Percentiles rank a stretch among this genome's conserved stretches.
These are phyloP conservation scores for Xiphophorus birchmanni DNA, from an alignment of 2,797 vertebrate species.

Conservation along the genomic window DNA sequence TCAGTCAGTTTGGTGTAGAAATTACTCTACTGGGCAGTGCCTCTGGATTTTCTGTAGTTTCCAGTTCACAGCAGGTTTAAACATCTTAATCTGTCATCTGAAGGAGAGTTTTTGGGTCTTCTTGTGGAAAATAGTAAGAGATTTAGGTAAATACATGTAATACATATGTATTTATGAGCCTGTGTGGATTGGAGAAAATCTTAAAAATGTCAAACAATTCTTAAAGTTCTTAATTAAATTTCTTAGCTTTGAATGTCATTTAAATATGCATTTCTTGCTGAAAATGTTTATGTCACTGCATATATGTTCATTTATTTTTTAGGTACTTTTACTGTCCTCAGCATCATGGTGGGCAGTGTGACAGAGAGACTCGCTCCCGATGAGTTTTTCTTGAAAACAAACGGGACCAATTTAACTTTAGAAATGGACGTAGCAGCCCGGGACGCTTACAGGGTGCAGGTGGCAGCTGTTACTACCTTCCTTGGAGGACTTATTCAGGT, in stretches of 20 bases:
- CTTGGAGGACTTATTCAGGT: constrained; percentile 95
- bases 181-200: neutral
- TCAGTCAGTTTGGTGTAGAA: neutral
- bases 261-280: neutral
- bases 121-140: neutral
- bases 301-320: constrained; percentile 2
- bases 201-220: neutral
- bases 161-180: neutral
- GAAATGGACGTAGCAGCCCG: constrained; percentile 73
- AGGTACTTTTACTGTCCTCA: constrained; percentile 96
- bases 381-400: constrained; percentile 70
- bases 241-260: neutral
- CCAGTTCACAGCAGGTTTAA: neutral
- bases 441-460: constrained; percentile 83
- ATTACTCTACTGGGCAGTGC: neutral
- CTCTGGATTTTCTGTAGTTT: neutral
- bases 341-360: constrained; percentile 96
- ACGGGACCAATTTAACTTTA: constrained; percentile 79
- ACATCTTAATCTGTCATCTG: neutral
- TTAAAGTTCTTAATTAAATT: neutral
- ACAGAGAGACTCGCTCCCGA: constrained; percentile 88
- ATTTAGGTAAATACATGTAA: neutral
- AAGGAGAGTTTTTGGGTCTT: neutral
- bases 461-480: constrained; percentile 89
- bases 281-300: neutral